Conservation (phyloP, 2,888 invertebrate species). For the Hirtodrosophila alboralis region DNA sequence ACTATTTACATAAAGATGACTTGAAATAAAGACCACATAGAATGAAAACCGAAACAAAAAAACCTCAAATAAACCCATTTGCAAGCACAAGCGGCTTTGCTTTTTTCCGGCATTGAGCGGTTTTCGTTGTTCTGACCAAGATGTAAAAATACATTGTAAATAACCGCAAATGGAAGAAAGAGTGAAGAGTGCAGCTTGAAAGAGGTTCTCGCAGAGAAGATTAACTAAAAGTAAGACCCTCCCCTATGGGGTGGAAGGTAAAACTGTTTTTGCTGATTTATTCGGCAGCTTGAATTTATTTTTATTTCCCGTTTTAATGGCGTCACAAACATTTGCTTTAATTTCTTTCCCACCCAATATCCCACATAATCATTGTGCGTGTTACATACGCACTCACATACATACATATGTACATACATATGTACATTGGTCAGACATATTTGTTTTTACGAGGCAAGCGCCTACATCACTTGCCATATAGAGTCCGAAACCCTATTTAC, state of each 20-base stretch:
- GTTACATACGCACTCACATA: slow-evolving; percentile 33
- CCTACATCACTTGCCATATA: slow-evolving; percentile 55
- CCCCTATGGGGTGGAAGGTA: slow-evolving; percentile 21
- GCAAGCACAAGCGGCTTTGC: too few relatives aligned
- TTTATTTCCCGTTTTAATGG: slow-evolving; percentile 59
- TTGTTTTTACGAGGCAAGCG: slow-evolving; percentile 50
- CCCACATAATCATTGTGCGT: slow-evolving; percentile 19
- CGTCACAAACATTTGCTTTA: slow-evolving; percentile 55
- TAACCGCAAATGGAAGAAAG: too few relatives aligned
- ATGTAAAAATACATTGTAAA: too few relatives aligned
- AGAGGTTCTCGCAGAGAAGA: slow-evolving; percentile 2
- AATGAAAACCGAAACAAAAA: too few relatives aligned
- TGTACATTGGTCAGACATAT: slow-evolving; percentile 40
- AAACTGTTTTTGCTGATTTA: slow-evolving; percentile 33
- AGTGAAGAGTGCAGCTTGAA: background rate
- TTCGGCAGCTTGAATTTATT: slow-evolving; percentile 62
- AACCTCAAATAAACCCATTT: too few relatives aligned
- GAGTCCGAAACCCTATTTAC: slow-evolving; percentile 58
- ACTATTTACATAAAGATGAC: too few relatives aligned
- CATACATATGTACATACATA: slow-evolving; percentile 38
- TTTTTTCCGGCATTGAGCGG: too few relatives aligned
- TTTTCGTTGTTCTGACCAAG: too few relatives aligned
- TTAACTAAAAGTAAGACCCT: slow-evolving; percentile 24
- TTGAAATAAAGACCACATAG: too few relatives aligned
- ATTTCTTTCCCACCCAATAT: slow-evolving; percentile 43